Evolutionary conservation across 2,797 vertebrate species (phyloP).

Genomic region (Phataginus tricuspis): DNA sequence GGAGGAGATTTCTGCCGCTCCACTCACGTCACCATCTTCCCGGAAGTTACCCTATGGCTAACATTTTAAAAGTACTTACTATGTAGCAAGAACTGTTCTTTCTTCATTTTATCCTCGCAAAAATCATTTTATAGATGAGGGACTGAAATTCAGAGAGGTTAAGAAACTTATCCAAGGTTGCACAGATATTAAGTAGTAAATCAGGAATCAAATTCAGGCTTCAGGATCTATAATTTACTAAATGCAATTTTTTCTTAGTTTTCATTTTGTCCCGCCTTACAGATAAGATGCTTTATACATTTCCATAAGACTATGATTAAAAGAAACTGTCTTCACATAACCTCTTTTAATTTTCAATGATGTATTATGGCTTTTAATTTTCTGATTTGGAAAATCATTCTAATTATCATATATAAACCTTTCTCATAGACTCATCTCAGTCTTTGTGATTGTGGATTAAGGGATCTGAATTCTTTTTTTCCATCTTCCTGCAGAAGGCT

Average conservation of each 20-base stretch:
- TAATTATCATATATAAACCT: not conserved
- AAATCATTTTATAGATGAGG: not conserved
- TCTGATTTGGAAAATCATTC: slow-evolving; percentile 44
- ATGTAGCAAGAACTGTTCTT: not conserved
- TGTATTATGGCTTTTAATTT: slow-evolving; percentile 55
- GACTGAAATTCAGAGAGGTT: not conserved
- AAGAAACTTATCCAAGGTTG: not conserved
- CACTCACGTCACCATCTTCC: too few species aligned
- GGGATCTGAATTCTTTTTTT: not conserved
- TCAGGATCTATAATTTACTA: slow-evolving; percentile 31
- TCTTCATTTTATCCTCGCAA: not conserved
- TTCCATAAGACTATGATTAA: slow-evolving; percentile 34
- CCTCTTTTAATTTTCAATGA: not conserved
- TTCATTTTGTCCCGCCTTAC: not conserved
- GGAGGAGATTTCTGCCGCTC: too few species aligned
- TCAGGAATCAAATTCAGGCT: not conserved
- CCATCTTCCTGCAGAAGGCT: not conserved
- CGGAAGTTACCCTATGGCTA: too few species aligned
- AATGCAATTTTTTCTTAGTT: not conserved
- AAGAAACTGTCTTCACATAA: slow-evolving; percentile 11
- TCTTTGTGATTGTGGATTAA: slow-evolving; percentile 21
- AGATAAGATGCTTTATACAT: not conserved
- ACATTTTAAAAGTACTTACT: not conserved
- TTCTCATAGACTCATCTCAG: not conserved
- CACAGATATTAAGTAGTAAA: not conserved